Evolutionary conservation across 2,113 vertebrate species (phyloP).

Genomic region (Scalopus aquaticus): DNA sequence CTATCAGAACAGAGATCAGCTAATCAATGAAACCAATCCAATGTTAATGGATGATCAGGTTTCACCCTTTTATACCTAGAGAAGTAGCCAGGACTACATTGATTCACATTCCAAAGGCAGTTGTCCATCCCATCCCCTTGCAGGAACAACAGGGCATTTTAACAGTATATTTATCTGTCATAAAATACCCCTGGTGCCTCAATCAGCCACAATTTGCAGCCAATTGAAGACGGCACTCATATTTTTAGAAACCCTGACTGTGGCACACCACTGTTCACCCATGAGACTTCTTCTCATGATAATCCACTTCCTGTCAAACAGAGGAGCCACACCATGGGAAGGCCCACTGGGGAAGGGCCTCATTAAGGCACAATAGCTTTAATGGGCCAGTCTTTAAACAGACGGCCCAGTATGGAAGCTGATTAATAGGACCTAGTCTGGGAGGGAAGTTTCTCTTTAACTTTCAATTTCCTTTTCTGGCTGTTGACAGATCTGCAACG

Average conservation of each 20-base stretch:
- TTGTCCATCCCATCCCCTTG: conserved; percentile 12
- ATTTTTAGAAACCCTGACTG: conserved; percentile 66
- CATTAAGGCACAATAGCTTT: conserved; percentile 31
- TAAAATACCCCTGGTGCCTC: conserved; percentile 20
- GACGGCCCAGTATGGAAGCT: conserved; percentile 21
- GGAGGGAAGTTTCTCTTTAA: conserved; percentile 52
- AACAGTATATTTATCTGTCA: conserved; percentile 48
- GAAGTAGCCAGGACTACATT: neutral
- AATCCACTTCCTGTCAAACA: conserved; percentile 57
- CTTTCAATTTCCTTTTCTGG: conserved; percentile 55
- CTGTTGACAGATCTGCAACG: conserved; percentile 44
- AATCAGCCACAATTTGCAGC: conserved; percentile 36
- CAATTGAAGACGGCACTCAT: conserved; percentile 20
- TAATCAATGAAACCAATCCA: neutral
- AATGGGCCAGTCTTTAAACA: conserved; percentile 51
- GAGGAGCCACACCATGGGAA: neutral
- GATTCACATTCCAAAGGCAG: conserved; percentile 31
- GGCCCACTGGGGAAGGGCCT: conserved; percentile 22
- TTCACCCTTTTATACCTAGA: conserved; percentile 1
- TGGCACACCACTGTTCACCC: conserved; percentile 53
- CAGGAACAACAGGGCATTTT: neutral
- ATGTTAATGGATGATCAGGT: neutral
- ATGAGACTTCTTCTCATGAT: conserved; percentile 41
- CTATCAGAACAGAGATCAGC: neutral
- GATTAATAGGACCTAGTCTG: conserved; percentile 44